Base-by-base conservation (phyloP, 2,113 vertebrate species). In the Gadus chalcogrammus region DNA sequence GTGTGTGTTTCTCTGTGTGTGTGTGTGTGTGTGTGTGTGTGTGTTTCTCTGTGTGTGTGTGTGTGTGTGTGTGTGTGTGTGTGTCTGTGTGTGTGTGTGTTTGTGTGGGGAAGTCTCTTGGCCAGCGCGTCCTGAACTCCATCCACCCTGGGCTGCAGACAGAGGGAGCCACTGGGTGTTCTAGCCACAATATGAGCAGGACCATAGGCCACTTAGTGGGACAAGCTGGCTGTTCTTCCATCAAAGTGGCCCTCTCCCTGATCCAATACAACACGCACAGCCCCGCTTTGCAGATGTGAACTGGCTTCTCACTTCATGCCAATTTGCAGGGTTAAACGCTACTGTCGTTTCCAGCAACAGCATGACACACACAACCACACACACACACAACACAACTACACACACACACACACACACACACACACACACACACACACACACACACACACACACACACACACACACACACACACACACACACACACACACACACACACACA, bases 231-330 rank as follows among this genome's bases (percentile, higher is more conserved):
- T 79, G 79, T 83, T 87, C 77, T 74, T 84, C 58, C 64, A 82
- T 82, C 78, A 83, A 86, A 78, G 84, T 68, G 64, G 52, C 62
- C 61, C 31, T 31, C 74, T 78, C 75, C 85, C 80, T 79, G 77
- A 90, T 91, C 68, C 68, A 73, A 88, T 88, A 82, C 83, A 88
- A 90, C 88, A 81, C 3, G 75, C 76, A 77, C 75, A 84, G 76
- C 74, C 82, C 76, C 79, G 80, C 84, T 72, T 72, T 61, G 61
- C 70, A 80, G 79, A 86, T 88, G 75, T 67, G 66, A 88, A 77
- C 84, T 88, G 89, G 84, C 91, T 86, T 76, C 82, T 79, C 38
- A 76, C 82, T 88, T 92, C 88, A 87, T 84, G 87, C 82, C 80
- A 85, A 89, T 90, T 82, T 87, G 76, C 68, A n/a, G n/a, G n/a